Evolutionary conservation across 2,888 invertebrate genomes (phyloP), one percentile per base, ranked within the genome.

Genomic region (Smittia aterrima): DNA sequence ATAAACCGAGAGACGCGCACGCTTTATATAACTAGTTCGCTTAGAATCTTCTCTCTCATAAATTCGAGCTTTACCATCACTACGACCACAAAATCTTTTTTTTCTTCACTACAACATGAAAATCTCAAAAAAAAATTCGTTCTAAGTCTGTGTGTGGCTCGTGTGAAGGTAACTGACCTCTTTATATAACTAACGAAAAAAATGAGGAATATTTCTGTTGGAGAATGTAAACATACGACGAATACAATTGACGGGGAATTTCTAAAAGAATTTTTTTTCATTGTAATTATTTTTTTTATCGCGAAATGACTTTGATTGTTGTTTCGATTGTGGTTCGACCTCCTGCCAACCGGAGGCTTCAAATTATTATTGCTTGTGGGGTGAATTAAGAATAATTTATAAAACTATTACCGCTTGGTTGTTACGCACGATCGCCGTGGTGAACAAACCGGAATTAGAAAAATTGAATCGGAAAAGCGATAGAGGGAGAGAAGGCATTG

Each of bases 131-230:
- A 66, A 13, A 27, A 25, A 53, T 16, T 24, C 32, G 20, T 13
- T 47, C 47, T 47, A 2, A 47, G 47, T 47, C 47, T 13, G 47
- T 47, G 47, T 47, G 47, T 71, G 54, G 53, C 16, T 71, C 6
- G 71, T 71, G 71, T n/a, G 41, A 68, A 47, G 71, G 54, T 71
- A 71, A 58, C 47, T 71, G 71, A 71, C 71, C 71, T 71, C 71
- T 71, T 71, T 71, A 71, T 71, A 71, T 71, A 71, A 71, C 71
- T 20, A 68, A 40, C 41, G 41, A 47, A 68, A 16, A 54, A 54
- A 71, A 32, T 41, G 41, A 25, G 9, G 41, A 16, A 66, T 11
- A 66, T 32, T 32, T 32, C 9, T 9, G 32, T 47, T 47, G 11
- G 32, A n/a, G 47, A 68, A 71, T 27, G 71, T 71, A 71, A 71